phyloP scores from a whole-genome alignment of 2,113 vertebrate genomes.

The Hiodon alosoides region DNA sequence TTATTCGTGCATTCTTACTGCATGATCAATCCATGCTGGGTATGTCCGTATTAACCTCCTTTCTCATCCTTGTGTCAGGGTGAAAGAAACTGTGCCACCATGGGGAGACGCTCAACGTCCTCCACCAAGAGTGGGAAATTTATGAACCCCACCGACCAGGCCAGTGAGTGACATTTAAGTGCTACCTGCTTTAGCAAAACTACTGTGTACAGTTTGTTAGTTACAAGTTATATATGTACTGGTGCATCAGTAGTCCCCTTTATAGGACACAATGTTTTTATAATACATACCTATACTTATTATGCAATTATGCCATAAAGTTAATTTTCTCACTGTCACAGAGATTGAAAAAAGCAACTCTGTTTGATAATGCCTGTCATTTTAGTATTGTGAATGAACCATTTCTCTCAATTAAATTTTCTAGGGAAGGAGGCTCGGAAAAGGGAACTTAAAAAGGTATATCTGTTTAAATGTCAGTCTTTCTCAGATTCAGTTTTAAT shows the following conservation, averaged over 20 bases:
- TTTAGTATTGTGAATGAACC: not conserved
- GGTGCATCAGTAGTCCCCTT: no score
- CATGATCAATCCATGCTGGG: not conserved
- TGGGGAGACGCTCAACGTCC: conserved; percentile 94
- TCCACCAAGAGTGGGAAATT: conserved; percentile 99
- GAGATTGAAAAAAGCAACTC: not conserved
- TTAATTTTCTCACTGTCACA: not conserved
- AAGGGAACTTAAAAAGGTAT: conserved; percentile 95
- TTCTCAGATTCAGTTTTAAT: not conserved
- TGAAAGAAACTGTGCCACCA: conserved; percentile 56
- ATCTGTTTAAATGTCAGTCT: not conserved
- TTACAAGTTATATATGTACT: no score
- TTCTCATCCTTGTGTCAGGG: conserved; percentile 18
- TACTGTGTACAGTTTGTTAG: not conserved
- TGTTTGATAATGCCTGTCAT: not conserved
- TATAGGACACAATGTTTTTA: no score
- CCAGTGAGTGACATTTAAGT: conserved; percentile 71
- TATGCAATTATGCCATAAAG: no score
- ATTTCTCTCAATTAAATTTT: not conserved
- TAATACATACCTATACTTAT: no score
- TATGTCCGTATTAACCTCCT: conserved; percentile 8
- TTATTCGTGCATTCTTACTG: no score
- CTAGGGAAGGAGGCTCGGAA: conserved; percentile 98
- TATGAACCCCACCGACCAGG: conserved; percentile 98
- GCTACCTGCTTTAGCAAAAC: not conserved